A percentile compares a stretch with the other conserved stretches of the same genome.
These are phyloP conservation scores for Pachydiplax longipennis DNA, from an alignment of 2,888 invertebrate species.

Conservation along the genomic window DNA sequence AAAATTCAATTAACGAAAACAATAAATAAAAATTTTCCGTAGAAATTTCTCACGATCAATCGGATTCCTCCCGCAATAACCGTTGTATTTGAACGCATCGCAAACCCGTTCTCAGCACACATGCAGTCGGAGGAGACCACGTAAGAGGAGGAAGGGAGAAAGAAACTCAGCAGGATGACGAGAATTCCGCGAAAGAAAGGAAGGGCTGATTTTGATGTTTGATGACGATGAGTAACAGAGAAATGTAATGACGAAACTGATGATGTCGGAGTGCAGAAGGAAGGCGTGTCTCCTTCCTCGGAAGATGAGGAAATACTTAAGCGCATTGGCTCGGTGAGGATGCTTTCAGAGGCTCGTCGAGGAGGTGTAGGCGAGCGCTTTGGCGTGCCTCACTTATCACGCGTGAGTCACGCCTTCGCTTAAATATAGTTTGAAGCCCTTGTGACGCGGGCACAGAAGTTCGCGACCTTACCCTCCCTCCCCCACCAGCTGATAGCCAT, in stretches of 20 bases:
- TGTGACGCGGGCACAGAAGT: neutral
- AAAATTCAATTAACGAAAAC: too few relatives aligned
- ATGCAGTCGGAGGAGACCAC: too few relatives aligned
- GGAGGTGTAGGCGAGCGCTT: neutral
- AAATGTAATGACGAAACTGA: neutral
- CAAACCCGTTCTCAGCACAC: too few relatives aligned
- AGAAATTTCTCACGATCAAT: too few relatives aligned
- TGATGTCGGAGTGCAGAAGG: neutral
- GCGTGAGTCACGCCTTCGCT: neutral
- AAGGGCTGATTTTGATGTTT: neutral
- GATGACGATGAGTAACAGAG: too few relatives aligned
- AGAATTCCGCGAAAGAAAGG: neutral
- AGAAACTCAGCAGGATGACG: neutral
- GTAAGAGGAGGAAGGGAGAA: neutral
- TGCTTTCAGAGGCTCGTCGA: neutral
- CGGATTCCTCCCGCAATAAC: too few relatives aligned
- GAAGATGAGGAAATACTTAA: neutral
- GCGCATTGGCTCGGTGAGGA: neutral
- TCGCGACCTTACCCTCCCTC: neutral
- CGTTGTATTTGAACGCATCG: too few relatives aligned
- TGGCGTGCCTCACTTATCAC: neutral
- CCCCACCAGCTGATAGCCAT: neutral
- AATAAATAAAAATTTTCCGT: too few relatives aligned
- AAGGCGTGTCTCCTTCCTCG: neutral
- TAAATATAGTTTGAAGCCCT: slow-evolving; percentile 47